A percentile compares a stretch with the other conserved stretches of the same genome.
phyloP scores from a whole-genome alignment of 1,140 invertebrate genomes.

The Bombus difficillimus region DNA sequence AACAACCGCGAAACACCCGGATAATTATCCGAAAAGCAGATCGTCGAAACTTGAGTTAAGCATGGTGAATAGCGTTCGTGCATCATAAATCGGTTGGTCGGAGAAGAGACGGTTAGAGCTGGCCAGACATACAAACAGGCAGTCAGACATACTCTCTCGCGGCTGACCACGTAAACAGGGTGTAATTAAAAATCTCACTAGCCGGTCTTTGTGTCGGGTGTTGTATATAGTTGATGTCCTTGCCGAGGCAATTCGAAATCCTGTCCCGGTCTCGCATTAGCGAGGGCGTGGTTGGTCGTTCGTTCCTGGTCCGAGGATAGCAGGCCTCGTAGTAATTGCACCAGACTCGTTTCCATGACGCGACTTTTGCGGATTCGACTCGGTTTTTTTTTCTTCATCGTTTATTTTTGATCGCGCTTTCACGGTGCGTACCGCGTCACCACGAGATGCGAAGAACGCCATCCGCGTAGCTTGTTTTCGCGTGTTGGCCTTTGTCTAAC shows the following conservation, averaged over 20 bases:
- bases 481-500: no score
- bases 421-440: no score
- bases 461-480: no score
- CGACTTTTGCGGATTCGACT: slow-evolving; percentile 57
- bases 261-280: slow-evolving; percentile 73
- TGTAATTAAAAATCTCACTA: slow-evolving; percentile 69
- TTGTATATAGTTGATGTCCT: slow-evolving; percentile 74
- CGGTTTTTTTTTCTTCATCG: background rate
- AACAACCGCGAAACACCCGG: no score
- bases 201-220: slow-evolving; percentile 69
- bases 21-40: no score
- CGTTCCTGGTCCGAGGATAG: slow-evolving; percentile 73
- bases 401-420: background rate
- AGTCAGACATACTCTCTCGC: slow-evolving; percentile 7
- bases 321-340: slow-evolving; percentile 67
- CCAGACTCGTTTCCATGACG: slow-evolving; percentile 60
- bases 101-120: background rate
- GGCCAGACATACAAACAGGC: background rate
- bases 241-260: slow-evolving; percentile 75
- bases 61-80: background rate
- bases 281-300: slow-evolving; percentile 75
- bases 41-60: no score
- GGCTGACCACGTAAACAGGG: slow-evolving; percentile 62
- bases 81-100: slow-evolving; percentile 36
- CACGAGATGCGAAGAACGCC: no score